Evolutionary conservation across 2,113 vertebrate species (phyloP).

Genomic region (Suncus etruscus): DNA sequence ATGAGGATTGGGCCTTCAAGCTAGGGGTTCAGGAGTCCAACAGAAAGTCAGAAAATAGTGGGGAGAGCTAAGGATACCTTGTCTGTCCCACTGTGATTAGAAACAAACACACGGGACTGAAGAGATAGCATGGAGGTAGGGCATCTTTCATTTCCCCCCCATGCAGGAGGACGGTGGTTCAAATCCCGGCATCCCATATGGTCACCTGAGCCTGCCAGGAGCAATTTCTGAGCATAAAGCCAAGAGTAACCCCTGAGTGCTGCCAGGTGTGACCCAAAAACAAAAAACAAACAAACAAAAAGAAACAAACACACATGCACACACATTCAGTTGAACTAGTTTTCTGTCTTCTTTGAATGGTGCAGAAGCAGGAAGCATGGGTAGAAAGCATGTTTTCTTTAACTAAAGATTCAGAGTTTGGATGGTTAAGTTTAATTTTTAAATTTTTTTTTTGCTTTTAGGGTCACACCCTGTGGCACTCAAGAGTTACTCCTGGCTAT

Average conservation of each 20-base stretch:
- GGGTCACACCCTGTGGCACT: too few species aligned
- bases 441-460: background rate
- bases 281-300: too few species aligned
- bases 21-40: background rate
- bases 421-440: slow-evolving; percentile 14
- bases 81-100: background rate
- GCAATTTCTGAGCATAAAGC: too few species aligned
- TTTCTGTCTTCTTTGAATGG: slow-evolving; percentile 20
- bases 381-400: background rate
- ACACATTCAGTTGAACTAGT: background rate
- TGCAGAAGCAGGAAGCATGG: background rate
- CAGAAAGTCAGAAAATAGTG: background rate
- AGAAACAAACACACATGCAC: too few species aligned
- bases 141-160: too few species aligned
- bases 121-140: too few species aligned
- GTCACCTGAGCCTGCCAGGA: too few species aligned
- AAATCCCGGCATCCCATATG: too few species aligned
- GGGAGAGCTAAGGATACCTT: background rate
- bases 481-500: too few species aligned
- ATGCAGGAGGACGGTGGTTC: too few species aligned
- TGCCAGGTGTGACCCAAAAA: too few species aligned
- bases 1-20: background rate
- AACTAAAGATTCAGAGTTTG: background rate
- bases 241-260: too few species aligned
- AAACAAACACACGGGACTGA: background rate